A percentile compares a stretch with the other conserved stretches of the same genome.
phyloP scores from a whole-genome alignment of 2,888 invertebrate species.

The Abscondita cerata region DNA sequence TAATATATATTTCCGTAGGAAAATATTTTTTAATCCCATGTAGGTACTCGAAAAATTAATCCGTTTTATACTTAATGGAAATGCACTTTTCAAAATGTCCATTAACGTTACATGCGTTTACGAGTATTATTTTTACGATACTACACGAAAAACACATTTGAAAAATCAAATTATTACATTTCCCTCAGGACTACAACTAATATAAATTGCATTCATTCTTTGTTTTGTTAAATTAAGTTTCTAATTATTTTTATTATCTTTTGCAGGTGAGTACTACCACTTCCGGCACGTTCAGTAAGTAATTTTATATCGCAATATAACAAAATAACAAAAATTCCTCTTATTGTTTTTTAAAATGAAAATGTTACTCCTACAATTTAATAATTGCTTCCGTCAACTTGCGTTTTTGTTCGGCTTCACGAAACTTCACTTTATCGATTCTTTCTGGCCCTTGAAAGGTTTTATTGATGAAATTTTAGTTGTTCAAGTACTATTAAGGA shows the following conservation, averaged over 20 bases:
- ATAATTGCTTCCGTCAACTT: too few relatives aligned
- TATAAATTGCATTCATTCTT: neutral
- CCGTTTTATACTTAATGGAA: neutral
- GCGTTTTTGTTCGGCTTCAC: neutral
- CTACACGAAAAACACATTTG: conserved; percentile 6
- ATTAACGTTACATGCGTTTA: conserved; percentile 6
- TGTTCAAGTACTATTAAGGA: conserved; percentile 22
- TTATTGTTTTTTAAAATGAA: too few relatives aligned
- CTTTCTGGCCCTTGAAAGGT: neutral
- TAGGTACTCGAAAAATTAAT: neutral
- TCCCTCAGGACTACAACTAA: neutral
- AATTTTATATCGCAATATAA: too few relatives aligned
- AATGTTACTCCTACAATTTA: too few relatives aligned
- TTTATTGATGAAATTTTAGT: conserved; percentile 23
- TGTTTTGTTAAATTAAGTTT: neutral
- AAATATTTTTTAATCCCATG: neutral
- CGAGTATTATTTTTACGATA: conserved; percentile 4
- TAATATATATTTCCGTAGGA: too few relatives aligned
- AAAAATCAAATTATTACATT: conserved; percentile 6
- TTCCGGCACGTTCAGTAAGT: neutral
- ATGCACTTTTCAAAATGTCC: neutral
- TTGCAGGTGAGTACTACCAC: conserved; percentile 15
- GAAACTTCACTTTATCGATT: neutral
- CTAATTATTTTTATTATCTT: conserved; percentile 9
- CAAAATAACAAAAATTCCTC: too few relatives aligned